Evolutionary conservation across 2,113 vertebrate species (phyloP).

Genomic region (Capricornis sumatraensis): DNA sequence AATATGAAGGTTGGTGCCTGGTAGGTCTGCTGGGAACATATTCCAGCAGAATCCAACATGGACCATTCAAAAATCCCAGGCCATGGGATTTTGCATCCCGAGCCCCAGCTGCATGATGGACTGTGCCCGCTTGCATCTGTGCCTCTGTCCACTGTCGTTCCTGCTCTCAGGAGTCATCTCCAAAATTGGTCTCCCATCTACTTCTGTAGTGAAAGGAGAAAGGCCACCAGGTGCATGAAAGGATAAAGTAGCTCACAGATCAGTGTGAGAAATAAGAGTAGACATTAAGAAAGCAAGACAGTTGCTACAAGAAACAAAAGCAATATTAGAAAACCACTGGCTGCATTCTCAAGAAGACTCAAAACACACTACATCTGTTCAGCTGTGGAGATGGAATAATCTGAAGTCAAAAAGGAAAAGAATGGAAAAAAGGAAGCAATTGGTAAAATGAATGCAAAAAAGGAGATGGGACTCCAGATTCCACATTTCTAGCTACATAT

Average conservation of each 20-base stretch:
- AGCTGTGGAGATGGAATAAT: not conserved
- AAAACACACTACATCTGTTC: not conserved
- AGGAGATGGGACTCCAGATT: not conserved
- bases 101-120: not conserved
- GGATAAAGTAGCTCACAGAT: not conserved
- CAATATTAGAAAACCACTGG: not conserved
- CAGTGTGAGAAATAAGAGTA: not conserved
- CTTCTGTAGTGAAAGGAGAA: not conserved
- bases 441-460: not conserved
- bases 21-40: not conserved
- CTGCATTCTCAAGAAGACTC: too few relatives aligned
- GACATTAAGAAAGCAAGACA: not conserved
- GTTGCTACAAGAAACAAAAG: not conserved
- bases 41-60: not conserved
- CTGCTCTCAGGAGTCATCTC: not conserved
- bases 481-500: not conserved
- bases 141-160: not conserved
- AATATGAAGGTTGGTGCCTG: not conserved
- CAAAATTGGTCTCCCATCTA: not conserved
- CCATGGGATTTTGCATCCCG: fast-evolving
- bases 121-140: not conserved
- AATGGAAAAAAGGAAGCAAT: not conserved
- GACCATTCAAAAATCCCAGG: not conserved
- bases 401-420: not conserved
- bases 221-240: not conserved